phyloP scores from a whole-genome alignment of 2,797 vertebrate genomes.

The Propithecus deckenii region DNA sequence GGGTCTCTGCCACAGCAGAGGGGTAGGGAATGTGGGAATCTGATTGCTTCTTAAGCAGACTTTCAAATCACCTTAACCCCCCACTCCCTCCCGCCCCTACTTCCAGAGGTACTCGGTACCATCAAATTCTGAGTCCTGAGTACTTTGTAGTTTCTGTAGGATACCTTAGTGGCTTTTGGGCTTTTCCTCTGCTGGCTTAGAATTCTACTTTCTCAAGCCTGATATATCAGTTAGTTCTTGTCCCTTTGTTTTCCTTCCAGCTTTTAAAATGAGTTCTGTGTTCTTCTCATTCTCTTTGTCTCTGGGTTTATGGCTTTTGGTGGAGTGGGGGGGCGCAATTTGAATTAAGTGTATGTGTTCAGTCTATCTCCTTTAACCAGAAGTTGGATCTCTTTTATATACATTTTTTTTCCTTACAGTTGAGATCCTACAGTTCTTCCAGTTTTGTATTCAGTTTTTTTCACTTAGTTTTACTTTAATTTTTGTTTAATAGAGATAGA shows the following conservation, averaged over 20 bases:
- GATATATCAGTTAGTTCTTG: not conserved
- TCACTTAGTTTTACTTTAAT: not conserved
- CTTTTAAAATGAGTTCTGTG: not conserved
- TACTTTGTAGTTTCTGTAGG: not conserved
- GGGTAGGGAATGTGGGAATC: not conserved
- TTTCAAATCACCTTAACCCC: not conserved
- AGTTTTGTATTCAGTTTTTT: not conserved
- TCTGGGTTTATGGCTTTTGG: not conserved
- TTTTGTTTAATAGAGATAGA: not conserved
- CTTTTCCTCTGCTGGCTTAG: not conserved
- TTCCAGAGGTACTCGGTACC: not conserved
- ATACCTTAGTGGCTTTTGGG: not conserved
- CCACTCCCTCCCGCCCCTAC: not conserved
- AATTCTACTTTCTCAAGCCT: not conserved
- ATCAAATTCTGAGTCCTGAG: not conserved
- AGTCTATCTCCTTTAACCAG: not conserved
- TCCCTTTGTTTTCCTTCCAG: not conserved
- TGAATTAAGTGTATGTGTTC: not conserved
- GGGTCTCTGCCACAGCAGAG: not conserved
- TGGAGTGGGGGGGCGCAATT: no score
- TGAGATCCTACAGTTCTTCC: not conserved
- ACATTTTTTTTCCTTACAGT: not conserved
- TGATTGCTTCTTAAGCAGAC: not conserved
- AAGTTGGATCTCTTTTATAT: not conserved
- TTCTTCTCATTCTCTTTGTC: not conserved